phyloP scores from a whole-genome alignment of 2,113 vertebrate genomes.

The Clarias macrocephalus region DNA sequence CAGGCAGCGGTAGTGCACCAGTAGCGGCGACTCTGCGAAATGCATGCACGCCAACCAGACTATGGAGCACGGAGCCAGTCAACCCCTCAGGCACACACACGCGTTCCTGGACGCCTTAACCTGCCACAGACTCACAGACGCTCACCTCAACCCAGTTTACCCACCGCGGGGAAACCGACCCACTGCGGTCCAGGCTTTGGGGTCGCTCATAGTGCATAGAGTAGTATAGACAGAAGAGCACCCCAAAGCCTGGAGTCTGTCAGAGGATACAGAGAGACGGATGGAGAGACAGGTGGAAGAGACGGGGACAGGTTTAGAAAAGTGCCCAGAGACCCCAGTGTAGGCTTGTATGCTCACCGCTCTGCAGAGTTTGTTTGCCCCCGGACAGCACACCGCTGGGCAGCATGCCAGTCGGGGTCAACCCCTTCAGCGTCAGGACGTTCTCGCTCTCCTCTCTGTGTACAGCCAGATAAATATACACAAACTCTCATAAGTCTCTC shows the following conservation, averaged over 20 bases:
- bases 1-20: constrained; percentile 57
- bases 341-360: constrained; percentile 67
- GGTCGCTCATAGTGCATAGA: constrained; percentile 10
- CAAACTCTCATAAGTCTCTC: neutral
- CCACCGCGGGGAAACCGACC: constrained; percentile 42
- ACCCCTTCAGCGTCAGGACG: constrained; percentile 80
- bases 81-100: constrained; percentile 44
- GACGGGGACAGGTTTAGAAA: constrained; percentile 41
- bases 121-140: constrained; percentile 25
- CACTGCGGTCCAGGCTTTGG: constrained; percentile 54
- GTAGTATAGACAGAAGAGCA: constrained; percentile 9
- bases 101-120: constrained; percentile 6
- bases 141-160: constrained; percentile 55
- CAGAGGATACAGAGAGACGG: constrained; percentile 49
- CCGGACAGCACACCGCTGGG: constrained; percentile 80
- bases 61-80: constrained; percentile 52
- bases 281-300: constrained; percentile 46
- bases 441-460: constrained; percentile 83
- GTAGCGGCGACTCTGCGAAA: constrained; percentile 47
- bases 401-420: constrained; percentile 83
- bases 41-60: constrained; percentile 61
- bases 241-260: constrained; percentile 53
- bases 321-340: constrained; percentile 3
- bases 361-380: constrained; percentile 80
- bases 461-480: neutral